A percentile compares a stretch with the other conserved stretches of the same genome.
phyloP scores from a whole-genome alignment of 2,113 vertebrate genomes.

The Psittacula cyanocephala region DNA sequence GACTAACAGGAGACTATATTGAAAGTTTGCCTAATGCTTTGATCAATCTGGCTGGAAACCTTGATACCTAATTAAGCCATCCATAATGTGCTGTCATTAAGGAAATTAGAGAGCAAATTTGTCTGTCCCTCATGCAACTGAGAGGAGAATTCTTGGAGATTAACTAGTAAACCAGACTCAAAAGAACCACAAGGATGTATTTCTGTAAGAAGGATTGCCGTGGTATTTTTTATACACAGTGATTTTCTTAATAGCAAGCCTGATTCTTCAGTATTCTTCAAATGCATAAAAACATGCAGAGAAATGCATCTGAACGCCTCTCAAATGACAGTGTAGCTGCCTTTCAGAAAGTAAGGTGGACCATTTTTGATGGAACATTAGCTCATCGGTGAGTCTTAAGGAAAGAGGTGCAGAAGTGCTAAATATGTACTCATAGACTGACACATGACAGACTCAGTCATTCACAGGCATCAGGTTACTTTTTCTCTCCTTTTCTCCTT shows the following conservation, averaged over 20 bases:
- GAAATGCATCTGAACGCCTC: not conserved
- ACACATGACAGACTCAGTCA: not conserved
- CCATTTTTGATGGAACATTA: not conserved
- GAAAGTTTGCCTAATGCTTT: not conserved
- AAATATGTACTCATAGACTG: not conserved
- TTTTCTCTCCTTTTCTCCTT: not conserved
- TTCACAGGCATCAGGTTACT: not conserved
- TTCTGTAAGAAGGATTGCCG: not conserved
- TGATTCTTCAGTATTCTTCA: not conserved
- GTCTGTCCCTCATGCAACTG: not conserved
- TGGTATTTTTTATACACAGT: not conserved
- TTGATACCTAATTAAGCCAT: not conserved
- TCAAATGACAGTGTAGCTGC: not conserved
- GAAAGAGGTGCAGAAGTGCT: not conserved
- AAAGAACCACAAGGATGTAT: not conserved
- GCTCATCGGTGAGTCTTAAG: not conserved
- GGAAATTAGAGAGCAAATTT: not conserved
- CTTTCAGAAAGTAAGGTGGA: not conserved
- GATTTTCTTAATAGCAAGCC: not conserved
- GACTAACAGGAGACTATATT: not conserved
- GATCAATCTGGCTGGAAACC: not conserved
- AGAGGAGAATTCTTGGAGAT: not conserved
- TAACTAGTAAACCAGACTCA: not conserved
- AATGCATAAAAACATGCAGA: not conserved
- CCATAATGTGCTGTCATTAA: not conserved